These are phyloP conservation scores for Cairina moschata DNA, from an alignment of 2,113 vertebrate species.

Conservation along the genomic window DNA sequence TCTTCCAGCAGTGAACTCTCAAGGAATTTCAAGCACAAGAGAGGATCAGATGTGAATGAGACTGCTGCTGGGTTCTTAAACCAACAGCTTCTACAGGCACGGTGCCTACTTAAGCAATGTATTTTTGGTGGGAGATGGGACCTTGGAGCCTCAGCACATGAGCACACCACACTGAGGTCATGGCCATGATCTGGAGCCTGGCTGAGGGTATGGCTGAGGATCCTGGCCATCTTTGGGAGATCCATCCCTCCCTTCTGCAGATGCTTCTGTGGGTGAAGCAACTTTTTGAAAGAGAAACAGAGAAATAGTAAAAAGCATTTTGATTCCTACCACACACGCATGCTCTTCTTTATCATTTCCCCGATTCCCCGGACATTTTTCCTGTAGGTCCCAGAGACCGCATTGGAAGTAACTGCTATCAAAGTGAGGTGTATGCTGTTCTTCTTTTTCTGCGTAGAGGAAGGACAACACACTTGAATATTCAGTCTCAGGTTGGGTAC, in stretches of 20 bases:
- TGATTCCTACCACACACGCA: neutral
- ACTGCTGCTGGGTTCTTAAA: accelerated
- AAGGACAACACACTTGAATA: neutral
- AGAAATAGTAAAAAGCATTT: neutral
- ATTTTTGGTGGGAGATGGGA: neutral
- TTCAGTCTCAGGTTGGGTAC: neutral
- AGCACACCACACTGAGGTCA: accelerated
- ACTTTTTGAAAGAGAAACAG: neutral
- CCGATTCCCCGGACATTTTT: neutral
- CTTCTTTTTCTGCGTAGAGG: neutral
- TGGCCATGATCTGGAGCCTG: neutral
- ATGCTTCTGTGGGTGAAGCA: neutral
- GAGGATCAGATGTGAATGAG: neutral
- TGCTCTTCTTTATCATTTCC: neutral
- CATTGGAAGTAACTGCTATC: neutral
- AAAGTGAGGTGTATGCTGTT: neutral
- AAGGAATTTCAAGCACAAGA: accelerated
- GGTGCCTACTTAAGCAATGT: accelerated
- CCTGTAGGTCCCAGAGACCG: neutral
- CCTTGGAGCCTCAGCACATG: neutral
- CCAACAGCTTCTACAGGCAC: accelerated
- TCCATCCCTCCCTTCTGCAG: neutral
- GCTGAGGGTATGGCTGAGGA: neutral
- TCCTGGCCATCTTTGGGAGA: neutral
- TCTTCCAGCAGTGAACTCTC: neutral